Base-by-base conservation (phyloP, 2,113 vertebrate species). In the Tetrao urogallus region DNA sequence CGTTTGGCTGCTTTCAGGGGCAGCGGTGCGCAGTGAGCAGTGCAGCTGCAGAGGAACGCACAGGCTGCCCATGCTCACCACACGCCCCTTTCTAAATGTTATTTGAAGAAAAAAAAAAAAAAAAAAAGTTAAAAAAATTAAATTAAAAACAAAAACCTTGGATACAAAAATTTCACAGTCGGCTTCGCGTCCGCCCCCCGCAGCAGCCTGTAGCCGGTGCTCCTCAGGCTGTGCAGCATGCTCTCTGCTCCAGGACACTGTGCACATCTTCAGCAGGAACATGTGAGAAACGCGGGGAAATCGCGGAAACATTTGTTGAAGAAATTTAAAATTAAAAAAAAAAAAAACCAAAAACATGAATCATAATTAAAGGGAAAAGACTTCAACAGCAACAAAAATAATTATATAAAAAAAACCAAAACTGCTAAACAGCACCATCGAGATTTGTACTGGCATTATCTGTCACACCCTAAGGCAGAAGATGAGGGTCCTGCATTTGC, bases 151-250 rank as follows among this genome's bases (percentile, higher is more conserved):
- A 32, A 79, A 58, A 2, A 83, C 42, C 11, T 66, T 18, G 27
- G 69, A 36, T 64, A 84, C 47, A 79, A 88, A 96, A 95, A 89
- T 72, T 95, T 96, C 97, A 93, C 95, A 97, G 93, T 96, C 15
- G 21, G 80, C 47, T 86, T 47, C 3, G 27, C 8, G 2, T 22
- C 32, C 21, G 5, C 66, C 30, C 47, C 48, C 34, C 4, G 60
- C 24, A 48, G 50, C 61, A 28, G 67, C 60, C 79, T 21, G 52
- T 47, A 25, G 81, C 54, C 67, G 19, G 84, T 30, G 2, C 36
- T 66, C 17, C 11, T 0, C 66, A 27, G 61, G 73, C 65, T 61
- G 28, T 12, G 75, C 76, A 13, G 6, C 0, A 2, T 0, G 1
- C 71, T 61, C 80, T 25, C 79, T 65, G 57, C 56, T 92, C 88